Evolutionary conservation across 30 jellyfish, hydroid and myxozoan species (phyloP).

Genomic region (Pseudorhiza aurosa): DNA sequence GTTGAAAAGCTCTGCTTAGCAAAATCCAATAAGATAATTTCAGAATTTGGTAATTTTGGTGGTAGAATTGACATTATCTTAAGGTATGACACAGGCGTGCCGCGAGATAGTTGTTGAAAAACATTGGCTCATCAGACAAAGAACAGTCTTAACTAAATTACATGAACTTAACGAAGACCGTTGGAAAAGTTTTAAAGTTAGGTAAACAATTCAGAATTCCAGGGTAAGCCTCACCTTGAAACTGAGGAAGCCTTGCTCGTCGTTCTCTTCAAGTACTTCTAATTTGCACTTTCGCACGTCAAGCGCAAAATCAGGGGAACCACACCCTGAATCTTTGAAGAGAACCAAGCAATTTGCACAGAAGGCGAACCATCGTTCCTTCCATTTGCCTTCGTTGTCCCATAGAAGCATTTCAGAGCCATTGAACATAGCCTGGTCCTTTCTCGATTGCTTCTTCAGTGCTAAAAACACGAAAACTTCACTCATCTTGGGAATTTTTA

Average conservation of each 20-base stretch:
- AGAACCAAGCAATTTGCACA: slow-evolving; percentile 32
- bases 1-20: too few relatives aligned
- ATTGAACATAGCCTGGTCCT: slow-evolving; percentile 5
- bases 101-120: too few relatives aligned
- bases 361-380: slow-evolving; percentile 51
- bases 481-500: too few relatives aligned
- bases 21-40: too few relatives aligned
- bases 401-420: slow-evolving; percentile 22
- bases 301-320: slow-evolving; percentile 55
- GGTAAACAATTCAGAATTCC: too few relatives aligned
- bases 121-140: too few relatives aligned
- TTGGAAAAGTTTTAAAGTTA: neutral
- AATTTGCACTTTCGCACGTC: slow-evolving; percentile 49
- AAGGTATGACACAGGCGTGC: too few relatives aligned
- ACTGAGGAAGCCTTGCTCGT: slow-evolving; percentile 47
- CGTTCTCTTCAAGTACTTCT: slow-evolving; percentile 39
- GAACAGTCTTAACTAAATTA: too few relatives aligned
- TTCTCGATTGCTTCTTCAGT: neutral
- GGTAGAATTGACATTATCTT: too few relatives aligned
- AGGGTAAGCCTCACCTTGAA: slow-evolving; percentile 31
- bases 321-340: slow-evolving; percentile 33
- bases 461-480: too few relatives aligned
- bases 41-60: too few relatives aligned
- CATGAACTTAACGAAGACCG: too few relatives aligned
- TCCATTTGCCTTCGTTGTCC: slow-evolving; percentile 50